Evolutionary conservation across 2,797 vertebrate species (phyloP).

Genomic region (Trachops cirrhosus): DNA sequence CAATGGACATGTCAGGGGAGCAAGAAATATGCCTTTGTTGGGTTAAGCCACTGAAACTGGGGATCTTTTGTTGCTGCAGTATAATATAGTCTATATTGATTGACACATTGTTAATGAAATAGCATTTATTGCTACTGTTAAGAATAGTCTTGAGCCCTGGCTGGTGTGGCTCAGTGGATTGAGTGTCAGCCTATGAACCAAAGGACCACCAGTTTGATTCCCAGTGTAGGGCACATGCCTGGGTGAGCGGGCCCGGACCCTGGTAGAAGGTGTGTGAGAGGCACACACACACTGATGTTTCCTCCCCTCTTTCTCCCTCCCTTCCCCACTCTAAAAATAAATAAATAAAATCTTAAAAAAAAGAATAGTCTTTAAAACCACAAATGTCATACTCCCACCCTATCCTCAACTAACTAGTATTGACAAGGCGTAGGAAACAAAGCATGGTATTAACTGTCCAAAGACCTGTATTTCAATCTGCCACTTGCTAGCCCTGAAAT

Average conservation of each 20-base stretch:
- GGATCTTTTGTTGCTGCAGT: neutral
- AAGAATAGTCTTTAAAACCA: neutral
- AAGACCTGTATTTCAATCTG: neutral
- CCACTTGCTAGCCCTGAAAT: neutral
- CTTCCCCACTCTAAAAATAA: too few relatives aligned
- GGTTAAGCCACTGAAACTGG: neutral
- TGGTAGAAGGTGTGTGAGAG: too few relatives aligned
- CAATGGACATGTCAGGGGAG: neutral
- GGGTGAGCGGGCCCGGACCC: too few relatives aligned
- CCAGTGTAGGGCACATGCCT: too few relatives aligned
- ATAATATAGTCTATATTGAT: neutral
- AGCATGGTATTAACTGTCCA: neutral
- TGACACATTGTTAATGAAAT: neutral
- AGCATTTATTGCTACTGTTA: neutral
- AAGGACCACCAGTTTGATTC: too few relatives aligned
- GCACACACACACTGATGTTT: too few relatives aligned
- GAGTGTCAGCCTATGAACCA: too few relatives aligned
- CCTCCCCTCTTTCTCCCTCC: too few relatives aligned
- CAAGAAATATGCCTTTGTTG: neutral
- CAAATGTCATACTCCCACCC: neutral
- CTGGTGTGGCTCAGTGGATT: too few relatives aligned
- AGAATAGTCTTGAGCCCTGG: neutral
- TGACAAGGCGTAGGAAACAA: neutral
- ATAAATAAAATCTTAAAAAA: too few relatives aligned
- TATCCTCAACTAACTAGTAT: neutral